Conservation (phyloP, 1,140 invertebrate species). For the Andricus grossulariae region DNA sequence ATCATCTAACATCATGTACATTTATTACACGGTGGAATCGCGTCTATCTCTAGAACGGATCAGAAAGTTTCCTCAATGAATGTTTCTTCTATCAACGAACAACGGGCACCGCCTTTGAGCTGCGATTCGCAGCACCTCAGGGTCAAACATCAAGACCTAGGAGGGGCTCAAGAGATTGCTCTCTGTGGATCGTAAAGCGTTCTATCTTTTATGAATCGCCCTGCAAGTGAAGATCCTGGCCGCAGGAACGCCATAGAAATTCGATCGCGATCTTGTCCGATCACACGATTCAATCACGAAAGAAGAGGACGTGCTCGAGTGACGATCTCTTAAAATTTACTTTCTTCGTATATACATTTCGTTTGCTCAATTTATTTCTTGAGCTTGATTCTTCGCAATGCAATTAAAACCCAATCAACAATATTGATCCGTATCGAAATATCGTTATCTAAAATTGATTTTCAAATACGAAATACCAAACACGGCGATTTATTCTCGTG, state of each 20-base stretch:
- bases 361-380: background rate
- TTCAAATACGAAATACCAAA: too few species aligned
- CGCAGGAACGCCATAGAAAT: conserved; percentile 59
- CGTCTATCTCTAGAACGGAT: conserved; percentile 25
- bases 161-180: conserved; percentile 30
- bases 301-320: conserved; percentile 58
- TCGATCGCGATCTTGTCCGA: conserved; percentile 59
- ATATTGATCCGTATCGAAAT: too few species aligned
- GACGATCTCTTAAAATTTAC: conserved; percentile 58
- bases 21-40: conserved; percentile 20
- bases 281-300: conserved; percentile 60
- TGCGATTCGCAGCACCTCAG: conserved; percentile 27
- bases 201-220: conserved; percentile 15
- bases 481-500: too few species aligned
- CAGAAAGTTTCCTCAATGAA: conserved; percentile 31
- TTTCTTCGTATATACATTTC: conserved; percentile 44
- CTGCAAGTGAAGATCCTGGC: background rate
- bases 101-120: conserved; percentile 30
- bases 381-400: background rate
- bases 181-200: conserved; percentile 8
- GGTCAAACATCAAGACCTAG: conserved; percentile 30
- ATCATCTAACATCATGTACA: conserved; percentile 25
- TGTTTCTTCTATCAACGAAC: conserved; percentile 29
- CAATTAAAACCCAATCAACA: background rate
- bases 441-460: too few species aligned